Evolutionary conservation across 1,140 invertebrate species (phyloP).

Genomic region (Leptopilina clavipes): DNA sequence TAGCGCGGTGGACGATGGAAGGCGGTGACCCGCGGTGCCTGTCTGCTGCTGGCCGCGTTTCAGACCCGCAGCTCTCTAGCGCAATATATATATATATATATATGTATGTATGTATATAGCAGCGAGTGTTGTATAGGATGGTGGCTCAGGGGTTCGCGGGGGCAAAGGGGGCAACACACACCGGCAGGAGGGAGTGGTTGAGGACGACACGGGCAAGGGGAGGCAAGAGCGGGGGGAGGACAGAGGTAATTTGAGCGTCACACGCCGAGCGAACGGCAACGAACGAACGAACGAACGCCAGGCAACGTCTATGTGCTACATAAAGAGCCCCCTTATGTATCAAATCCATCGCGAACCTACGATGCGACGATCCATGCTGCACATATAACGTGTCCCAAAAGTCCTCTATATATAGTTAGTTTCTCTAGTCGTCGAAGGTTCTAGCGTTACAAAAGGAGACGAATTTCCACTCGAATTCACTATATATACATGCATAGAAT

Average conservation of each 20-base stretch:
- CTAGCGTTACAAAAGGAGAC: conserved; percentile 2
- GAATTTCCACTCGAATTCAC: neutral
- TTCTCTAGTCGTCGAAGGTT: neutral
- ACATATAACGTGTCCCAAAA: conserved; percentile 67
- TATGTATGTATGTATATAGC: too few relatives aligned
- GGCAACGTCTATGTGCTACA: conserved; percentile 72
- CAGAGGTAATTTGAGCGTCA: conserved; percentile 72
- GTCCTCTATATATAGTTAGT: conserved; percentile 50
- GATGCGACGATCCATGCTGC: conserved; percentile 63
- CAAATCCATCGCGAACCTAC: conserved; percentile 68
- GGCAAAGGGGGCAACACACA: conserved; percentile 28
- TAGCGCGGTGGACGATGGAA: conserved; percentile 46
- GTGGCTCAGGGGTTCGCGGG: conserved; percentile 41
- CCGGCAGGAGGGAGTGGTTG: conserved; percentile 35
- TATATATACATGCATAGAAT: too few relatives aligned
- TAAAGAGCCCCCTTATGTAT: conserved; percentile 71
- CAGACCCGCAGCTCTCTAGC: conserved; percentile 54
- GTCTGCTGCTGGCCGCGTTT: conserved; percentile 62
- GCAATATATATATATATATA: too few relatives aligned
- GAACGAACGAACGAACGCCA: conserved; percentile 67
- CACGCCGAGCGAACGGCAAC: conserved; percentile 71
- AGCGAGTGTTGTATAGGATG: conserved; percentile 38
- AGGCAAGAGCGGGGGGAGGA: conserved; percentile 42
- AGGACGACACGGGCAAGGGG: conserved; percentile 39
- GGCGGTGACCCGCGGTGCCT: conserved; percentile 62